Evolutionary conservation across 2,113 vertebrate species (phyloP), one percentile per base, ranked within the genome.

Genomic region (Hirundichthys speculiger): DNA sequence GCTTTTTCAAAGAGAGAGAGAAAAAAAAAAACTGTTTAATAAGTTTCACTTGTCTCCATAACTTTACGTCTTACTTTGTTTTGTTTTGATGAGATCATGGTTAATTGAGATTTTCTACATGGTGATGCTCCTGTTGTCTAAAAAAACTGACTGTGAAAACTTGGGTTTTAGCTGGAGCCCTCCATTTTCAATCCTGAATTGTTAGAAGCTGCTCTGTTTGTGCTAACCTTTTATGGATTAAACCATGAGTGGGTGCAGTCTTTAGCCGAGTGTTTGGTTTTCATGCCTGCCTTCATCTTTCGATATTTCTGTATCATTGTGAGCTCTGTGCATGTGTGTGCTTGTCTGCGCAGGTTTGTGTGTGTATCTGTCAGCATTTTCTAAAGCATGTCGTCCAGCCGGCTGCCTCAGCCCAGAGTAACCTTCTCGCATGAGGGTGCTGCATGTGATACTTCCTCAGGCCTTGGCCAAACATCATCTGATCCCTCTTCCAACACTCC

Each of bases 401-500:
- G 52, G 48, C 87, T 68, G 79, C 55, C 63, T 71, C 64, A 75
- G 79, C 63, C 82, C 68, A 3, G 39, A 69, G 76, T 91, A 91
- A 88, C 89, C 89, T 89, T 89, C 89, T 90, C 80, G 46, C 88
- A 84, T 87, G 84, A 87, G 86, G 80, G 84, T 89, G 86, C 88
- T 48, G 62, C 87, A 93, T 88, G 69, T 75, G 90, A 92, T 92
- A 93, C 89, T 91, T 93, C 91, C 92, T 91, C 82, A 88, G 73
- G 84, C 82, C 63, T 82, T 66, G 85, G 81, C 88, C 87, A 90
- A 88, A 90, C 86, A 89, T 79, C 83, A 92, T 80, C 79, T 20
- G 81, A 92, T 90, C 90, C 79, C 70, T 64, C 57, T 66, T 77
- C 70, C 79, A 64, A 82, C 77, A 66, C 73, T 76, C 63, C 64